A percentile compares a stretch with the other conserved stretches of the same genome.
phyloP scores from a whole-genome alignment of 1,140 invertebrate genomes.

The Aphidius gifuensis region DNA sequence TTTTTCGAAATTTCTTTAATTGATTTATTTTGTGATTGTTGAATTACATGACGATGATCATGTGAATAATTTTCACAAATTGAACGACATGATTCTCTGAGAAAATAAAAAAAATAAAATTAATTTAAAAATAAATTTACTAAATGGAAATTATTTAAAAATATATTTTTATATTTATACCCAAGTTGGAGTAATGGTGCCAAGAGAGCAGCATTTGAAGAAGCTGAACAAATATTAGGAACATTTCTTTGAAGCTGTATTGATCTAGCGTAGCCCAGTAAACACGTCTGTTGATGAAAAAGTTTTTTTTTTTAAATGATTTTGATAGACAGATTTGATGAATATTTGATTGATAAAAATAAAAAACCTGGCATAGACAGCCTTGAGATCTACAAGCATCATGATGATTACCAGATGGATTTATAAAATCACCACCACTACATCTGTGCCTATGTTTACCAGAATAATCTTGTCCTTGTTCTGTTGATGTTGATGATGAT shows the following conservation, averaged over 20 bases:
- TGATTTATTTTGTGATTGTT: background rate
- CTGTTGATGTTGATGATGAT: slow-evolving; percentile 41
- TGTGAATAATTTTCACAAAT: background rate
- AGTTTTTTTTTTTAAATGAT: slow-evolving; percentile 5
- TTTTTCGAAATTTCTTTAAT: slow-evolving; percentile 2
- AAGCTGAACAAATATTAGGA: slow-evolving; percentile 42
- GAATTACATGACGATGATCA: background rate
- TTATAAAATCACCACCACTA: slow-evolving; percentile 19
- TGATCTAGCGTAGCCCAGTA: slow-evolving; percentile 41
- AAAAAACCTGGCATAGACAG: slow-evolving; percentile 46
- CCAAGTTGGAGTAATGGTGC: slow-evolving; percentile 26
- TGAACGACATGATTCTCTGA: too few species aligned
- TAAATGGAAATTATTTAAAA: too few species aligned
- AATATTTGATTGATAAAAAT: slow-evolving; percentile 1
- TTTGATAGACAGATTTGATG: background rate
- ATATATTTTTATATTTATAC: background rate
- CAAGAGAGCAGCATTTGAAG: slow-evolving; percentile 34
- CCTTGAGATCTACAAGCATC: slow-evolving; percentile 36
- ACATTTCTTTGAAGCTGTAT: slow-evolving; percentile 45
- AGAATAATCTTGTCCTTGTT: slow-evolving; percentile 31
- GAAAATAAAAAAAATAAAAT: too few species aligned
- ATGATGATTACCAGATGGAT: slow-evolving; percentile 22
- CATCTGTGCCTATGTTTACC: slow-evolving; percentile 30
- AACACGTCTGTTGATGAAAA: slow-evolving; percentile 37
- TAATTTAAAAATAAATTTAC: too few species aligned